Evolutionary conservation across 2,797 vertebrate species (phyloP), one percentile per base, ranked within the genome.

Genomic region (Enoplosus armatus): DNA sequence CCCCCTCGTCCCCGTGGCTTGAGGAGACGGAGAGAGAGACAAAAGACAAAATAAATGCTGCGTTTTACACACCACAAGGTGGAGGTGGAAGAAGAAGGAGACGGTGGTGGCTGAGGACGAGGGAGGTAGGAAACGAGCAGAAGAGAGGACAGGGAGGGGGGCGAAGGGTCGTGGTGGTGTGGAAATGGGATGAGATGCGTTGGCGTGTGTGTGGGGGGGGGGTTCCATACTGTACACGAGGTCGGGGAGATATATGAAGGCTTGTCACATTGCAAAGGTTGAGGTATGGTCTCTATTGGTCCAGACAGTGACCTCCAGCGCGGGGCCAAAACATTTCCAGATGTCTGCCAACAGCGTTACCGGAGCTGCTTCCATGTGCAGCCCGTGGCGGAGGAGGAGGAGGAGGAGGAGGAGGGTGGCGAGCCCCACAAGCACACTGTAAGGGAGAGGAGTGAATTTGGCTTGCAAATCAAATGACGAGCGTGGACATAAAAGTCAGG

Each of bases 311-410:
- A 92, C 92, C 92, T 92, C 88, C 89, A 91, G 85, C 68, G 24
- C 73, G 18, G 86, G 75, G 66, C 90, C 85, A 86, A 92, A 94
- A 53, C 89, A 90, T 78, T 93, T 94, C 94, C 94, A 94, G 94
- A 94, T 94, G 93, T 92, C 90, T 92, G 92, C 90, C 92, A 92
- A 51, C 87, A 83, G 80, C 67, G 56, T 82, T 85, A 80, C 87
- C 77, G 71, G 77, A 86, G 87, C 86, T 47, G 82, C 75, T 73
- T 77, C 75, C 63, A 78, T 82, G 68, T 81, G 84, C 43, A 67
- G 72, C 60, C 72, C 50, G 35, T 47, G 74, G 35, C 7, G 20
- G 48, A 35, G 53, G 20, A 1, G 33, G 29, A 0, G 15, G 27
- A 3, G 37, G 41, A 20, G 26, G 55, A 18, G 35, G 27, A 24